Evolutionary conservation across 2,888 invertebrate genomes (phyloP), one percentile per base, ranked within the genome.

Genomic region (Schizotus pectinicornis): DNA sequence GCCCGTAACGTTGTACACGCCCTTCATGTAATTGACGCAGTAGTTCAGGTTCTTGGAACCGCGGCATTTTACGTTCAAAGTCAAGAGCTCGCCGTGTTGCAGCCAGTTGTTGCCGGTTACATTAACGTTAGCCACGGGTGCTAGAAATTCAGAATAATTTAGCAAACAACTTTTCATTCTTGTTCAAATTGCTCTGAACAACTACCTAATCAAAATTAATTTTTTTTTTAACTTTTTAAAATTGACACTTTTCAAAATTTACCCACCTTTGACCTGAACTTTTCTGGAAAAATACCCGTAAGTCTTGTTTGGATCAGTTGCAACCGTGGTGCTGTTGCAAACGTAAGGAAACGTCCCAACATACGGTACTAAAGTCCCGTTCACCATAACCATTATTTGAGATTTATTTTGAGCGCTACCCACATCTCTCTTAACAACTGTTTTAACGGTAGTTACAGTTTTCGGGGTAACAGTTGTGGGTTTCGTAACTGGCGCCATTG

Each of bases 41-140:
- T 90, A 89, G 41, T 83, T 71, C 70, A 90, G 89, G 0, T 90
- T 89, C 0, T 85, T 83, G 0, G 92, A 89, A 0, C 94, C 95
- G 30, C 85, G 83, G 70, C 92, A 95, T 35, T 85, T 85, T 2
- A 91, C 85, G 63, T 85, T 82, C 6, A 95, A 77, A 52, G 87
- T 84, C 22, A 94, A 78, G 41, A 93, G 80, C 51, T 92, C 92
- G 32, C 92, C 93, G 59, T 90, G 91, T 68, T 91, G 87, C 32
- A 95, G 81, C 93, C 94, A 94, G 71, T 89, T 89, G 53, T 87
- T 86, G 0, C 94, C 94, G 2, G 83, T 86, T 1, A 91, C 85
- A 45, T 86, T 86, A 6, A 94, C 81, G 56, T 86, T 85, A 1
- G 83, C 77, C 65, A 94, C 84, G 0, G 93, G 90, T 64, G 86